phyloP scores from a whole-genome alignment of 2,797 vertebrate species.

The Sebastes kiyomatsui region DNA sequence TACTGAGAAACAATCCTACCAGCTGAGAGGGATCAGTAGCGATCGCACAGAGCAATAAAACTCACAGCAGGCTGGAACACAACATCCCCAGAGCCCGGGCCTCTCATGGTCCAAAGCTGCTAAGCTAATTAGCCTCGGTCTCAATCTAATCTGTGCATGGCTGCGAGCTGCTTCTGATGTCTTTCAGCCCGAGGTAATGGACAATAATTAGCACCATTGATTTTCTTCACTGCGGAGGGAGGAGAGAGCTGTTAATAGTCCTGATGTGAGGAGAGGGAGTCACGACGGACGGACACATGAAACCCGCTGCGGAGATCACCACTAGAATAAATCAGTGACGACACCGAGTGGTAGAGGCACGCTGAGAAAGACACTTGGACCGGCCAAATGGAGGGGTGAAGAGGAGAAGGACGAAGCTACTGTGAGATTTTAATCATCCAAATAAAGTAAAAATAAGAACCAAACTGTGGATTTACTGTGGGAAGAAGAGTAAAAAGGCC shows the following conservation, averaged over 20 bases:
- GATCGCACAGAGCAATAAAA: constrained; percentile 28
- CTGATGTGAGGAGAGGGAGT: background rate
- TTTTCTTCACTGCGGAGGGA: constrained; percentile 43
- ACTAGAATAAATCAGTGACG: background rate
- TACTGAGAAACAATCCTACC: background rate
- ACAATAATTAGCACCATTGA: constrained; percentile 78
- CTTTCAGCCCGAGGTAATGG: constrained; percentile 75
- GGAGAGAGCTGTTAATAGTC: background rate
- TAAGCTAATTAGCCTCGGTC: constrained; percentile 75
- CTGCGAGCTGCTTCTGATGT: constrained; percentile 65
- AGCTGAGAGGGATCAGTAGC: background rate
- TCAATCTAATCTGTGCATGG: constrained; percentile 76
- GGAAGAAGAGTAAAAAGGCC: background rate
- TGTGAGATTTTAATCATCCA: background rate
- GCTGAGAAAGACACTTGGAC: background rate
- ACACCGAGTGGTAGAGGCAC: background rate
- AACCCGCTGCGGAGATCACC: background rate
- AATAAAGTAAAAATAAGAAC: background rate
- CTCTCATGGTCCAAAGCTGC: constrained; percentile 58
- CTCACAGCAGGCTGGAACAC: constrained; percentile 12
- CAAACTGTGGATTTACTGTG: background rate
- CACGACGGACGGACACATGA: background rate
- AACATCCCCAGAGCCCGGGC: constrained; percentile 41
- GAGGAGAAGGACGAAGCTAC: background rate
- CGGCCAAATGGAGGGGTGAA: background rate